Conservation (phyloP, 2,888 invertebrate genomes). For the Doris montereyensis region DNA sequence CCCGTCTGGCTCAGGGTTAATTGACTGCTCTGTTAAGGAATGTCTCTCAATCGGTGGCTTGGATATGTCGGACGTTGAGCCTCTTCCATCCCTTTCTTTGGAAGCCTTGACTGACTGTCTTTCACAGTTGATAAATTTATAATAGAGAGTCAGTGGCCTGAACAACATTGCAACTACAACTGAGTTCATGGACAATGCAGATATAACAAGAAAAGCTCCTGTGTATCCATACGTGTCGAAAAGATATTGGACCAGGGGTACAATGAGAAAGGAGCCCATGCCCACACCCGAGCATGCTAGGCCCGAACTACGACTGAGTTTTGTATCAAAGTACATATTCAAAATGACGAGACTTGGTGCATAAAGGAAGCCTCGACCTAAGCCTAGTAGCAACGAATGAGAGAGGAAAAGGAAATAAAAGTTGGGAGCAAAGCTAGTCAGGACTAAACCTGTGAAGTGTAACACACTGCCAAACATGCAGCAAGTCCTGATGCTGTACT, state of each 20-base stretch:
- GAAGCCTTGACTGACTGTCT: neutral
- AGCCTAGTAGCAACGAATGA: slow-evolving; percentile 33
- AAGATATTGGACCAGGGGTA: slow-evolving; percentile 52
- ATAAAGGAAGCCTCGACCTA: slow-evolving; percentile 58
- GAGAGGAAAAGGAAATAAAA: neutral
- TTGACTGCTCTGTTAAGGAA: too few species aligned
- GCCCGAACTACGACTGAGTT: slow-evolving; percentile 57
- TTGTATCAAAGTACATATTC: slow-evolving; percentile 58
- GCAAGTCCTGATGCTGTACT: slow-evolving; percentile 51
- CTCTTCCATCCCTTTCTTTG: neutral
- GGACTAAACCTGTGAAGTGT: neutral
- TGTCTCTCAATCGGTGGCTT: too few species aligned
- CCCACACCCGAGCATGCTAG: slow-evolving; percentile 60
- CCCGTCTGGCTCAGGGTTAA: neutral
- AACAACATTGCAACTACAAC: slow-evolving; percentile 54
- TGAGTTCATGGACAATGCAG: slow-evolving; percentile 51
- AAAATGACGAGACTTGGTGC: slow-evolving; percentile 57
- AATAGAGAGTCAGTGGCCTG: slow-evolving; percentile 51
- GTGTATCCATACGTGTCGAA: slow-evolving; percentile 54
- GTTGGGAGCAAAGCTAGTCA: neutral
- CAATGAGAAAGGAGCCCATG: slow-evolving; percentile 57
- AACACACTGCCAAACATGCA: slow-evolving; percentile 50
- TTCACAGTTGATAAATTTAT: neutral
- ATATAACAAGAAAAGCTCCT: slow-evolving; percentile 55
- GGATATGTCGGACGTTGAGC: neutral